phyloP scores from a whole-genome alignment of 2,888 invertebrate genomes.

The Tetrapedia diversipes region DNA sequence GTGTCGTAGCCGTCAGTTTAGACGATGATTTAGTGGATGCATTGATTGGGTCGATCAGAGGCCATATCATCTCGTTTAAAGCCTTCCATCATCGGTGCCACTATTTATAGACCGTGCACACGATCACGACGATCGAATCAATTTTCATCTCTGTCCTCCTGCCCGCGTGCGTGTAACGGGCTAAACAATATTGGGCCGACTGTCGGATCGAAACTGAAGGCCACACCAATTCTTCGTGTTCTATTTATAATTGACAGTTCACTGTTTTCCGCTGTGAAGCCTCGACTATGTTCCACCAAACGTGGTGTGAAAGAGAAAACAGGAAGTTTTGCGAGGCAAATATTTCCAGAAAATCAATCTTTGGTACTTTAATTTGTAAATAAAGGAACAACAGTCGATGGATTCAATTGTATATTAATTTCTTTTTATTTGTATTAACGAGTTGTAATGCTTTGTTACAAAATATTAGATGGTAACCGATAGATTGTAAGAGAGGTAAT shows the following conservation, averaged over 20 bases:
- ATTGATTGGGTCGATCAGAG: slow-evolving; percentile 83
- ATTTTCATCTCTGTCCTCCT: slow-evolving; percentile 72
- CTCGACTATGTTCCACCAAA: neutral
- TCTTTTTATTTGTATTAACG: no score
- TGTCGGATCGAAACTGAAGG: slow-evolving; percentile 74
- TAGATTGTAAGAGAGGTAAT: no score
- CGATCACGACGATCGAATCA: slow-evolving; percentile 79
- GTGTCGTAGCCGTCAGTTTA: slow-evolving; percentile 81
- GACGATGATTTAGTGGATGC: slow-evolving; percentile 83
- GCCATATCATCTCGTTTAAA: slow-evolving; percentile 82
- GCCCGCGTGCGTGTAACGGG: slow-evolving; percentile 28
- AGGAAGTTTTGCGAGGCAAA: no score
- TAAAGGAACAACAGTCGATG: no score
- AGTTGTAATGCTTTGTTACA: no score
- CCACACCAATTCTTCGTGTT: slow-evolving; percentile 4
- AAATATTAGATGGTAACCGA: no score
- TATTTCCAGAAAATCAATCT: no score
- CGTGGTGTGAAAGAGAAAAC: no score
- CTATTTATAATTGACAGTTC: neutral
- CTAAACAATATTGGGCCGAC: slow-evolving; percentile 65
- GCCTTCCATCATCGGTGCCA: slow-evolving; percentile 80
- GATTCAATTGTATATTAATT: no score
- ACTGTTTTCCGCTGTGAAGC: neutral
- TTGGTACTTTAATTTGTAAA: no score
- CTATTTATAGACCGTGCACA: slow-evolving; percentile 80